Conservation (phyloP, 2,888 invertebrate genomes). For the Lasioglossum figueresi region DNA sequence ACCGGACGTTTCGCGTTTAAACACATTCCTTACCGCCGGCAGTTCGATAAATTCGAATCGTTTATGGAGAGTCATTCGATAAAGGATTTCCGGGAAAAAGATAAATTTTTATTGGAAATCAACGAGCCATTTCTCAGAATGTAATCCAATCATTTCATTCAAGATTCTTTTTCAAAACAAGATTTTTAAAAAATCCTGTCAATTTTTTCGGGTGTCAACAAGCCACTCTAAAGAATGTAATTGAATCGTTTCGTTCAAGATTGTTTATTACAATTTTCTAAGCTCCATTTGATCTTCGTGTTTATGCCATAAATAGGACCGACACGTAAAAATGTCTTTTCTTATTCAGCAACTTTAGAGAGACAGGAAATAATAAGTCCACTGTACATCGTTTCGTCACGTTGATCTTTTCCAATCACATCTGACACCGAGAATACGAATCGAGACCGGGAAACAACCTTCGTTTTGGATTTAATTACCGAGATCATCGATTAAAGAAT, state of each 20-base stretch:
- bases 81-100: background rate
- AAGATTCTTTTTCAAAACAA: background rate
- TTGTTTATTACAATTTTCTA: background rate
- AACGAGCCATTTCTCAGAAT: background rate
- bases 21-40: background rate
- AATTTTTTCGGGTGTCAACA: background rate
- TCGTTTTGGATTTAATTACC: background rate
- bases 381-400: background rate
- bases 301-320: background rate
- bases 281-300: background rate
- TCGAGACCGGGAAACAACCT: background rate
- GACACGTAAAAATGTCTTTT: background rate
- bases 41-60: slow-evolving; percentile 3
- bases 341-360: background rate
- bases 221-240: background rate
- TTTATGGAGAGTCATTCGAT: background rate
- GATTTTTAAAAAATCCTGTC: background rate
- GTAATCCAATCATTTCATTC: background rate
- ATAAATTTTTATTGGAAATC: background rate
- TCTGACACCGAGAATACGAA: background rate
- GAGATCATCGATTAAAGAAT: background rate
- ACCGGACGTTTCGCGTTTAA: background rate
- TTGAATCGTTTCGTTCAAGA: background rate
- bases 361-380: background rate
- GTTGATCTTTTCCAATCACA: background rate